Evolutionary conservation across 2,113 vertebrate species (phyloP).

Genomic region (Elephantulus edwardii): DNA sequence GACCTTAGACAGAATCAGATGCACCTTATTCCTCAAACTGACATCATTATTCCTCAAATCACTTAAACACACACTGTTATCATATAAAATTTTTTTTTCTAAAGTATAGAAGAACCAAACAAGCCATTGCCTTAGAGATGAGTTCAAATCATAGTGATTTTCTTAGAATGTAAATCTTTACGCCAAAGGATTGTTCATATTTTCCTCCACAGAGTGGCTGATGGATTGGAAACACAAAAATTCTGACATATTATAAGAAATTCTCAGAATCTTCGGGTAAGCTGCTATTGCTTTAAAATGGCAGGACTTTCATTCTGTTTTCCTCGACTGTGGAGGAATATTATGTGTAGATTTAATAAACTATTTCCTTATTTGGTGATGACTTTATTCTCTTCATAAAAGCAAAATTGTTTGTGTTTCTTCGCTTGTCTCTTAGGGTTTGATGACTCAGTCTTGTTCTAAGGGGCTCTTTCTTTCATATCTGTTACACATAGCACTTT

Average conservation of each 20-base stretch:
- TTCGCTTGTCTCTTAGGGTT: background rate
- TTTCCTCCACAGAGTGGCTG: too few species aligned
- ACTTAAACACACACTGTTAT: conserved; percentile 17
- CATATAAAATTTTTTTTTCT: background rate
- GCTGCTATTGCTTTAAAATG: background rate
- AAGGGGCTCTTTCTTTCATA: conserved; percentile 12
- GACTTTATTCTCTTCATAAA: conserved; percentile 37
- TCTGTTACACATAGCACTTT: conserved; percentile 52
- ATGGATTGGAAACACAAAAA: too few species aligned
- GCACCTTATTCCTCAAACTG: too few species aligned
- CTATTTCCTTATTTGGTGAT: conserved; percentile 36
- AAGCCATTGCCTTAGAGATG: too few species aligned
- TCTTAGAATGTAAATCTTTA: too few species aligned
- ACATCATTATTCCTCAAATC: too few species aligned
- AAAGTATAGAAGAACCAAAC: too few species aligned
- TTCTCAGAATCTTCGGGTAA: conserved; percentile 32
- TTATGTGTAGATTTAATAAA: conserved; percentile 45
- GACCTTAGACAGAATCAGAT: too few species aligned
- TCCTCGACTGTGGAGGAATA: background rate
- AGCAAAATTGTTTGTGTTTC: conserved; percentile 22
- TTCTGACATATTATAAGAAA: background rate
- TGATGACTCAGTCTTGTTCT: conserved; percentile 48
- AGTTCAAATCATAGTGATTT: too few species aligned
- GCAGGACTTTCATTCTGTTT: background rate
- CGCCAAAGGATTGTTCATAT: too few species aligned